Percentiles rank a stretch among this genome's conserved stretches.
phyloP scores from a whole-genome alignment of 2,888 invertebrate species.

The Drosophila robusta region DNA sequence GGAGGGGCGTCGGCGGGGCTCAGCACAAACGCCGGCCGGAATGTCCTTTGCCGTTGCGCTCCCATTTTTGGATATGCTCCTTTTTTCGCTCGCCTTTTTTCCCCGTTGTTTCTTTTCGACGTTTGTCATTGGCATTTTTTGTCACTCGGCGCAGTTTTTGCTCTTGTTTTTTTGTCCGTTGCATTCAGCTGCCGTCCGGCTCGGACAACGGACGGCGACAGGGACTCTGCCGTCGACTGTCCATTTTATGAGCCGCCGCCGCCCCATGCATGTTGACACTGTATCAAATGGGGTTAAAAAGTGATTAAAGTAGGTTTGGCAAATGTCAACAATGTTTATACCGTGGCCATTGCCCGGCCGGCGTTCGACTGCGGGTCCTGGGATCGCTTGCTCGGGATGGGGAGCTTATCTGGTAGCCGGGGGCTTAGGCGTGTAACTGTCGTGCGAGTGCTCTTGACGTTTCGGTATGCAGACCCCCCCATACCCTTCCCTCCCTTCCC shows the following conservation, averaged over 20 bases:
- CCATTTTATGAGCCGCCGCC: slow-evolving; percentile 78
- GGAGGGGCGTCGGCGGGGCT: slow-evolving; percentile 3
- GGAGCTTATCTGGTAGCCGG: slow-evolving; percentile 22
- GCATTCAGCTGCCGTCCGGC: slow-evolving; percentile 28
- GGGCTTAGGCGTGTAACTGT: slow-evolving; percentile 74
- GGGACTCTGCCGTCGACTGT: slow-evolving; percentile 46
- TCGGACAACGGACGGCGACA: slow-evolving; percentile 28
- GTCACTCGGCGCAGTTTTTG: slow-evolving; percentile 51
- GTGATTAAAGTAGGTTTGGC: slow-evolving; percentile 83
- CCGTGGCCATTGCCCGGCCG: slow-evolving; percentile 61
- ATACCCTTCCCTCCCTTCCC: not conserved
- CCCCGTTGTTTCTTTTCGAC: slow-evolving; percentile 48
- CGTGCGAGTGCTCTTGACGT: slow-evolving; percentile 77
- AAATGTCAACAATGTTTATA: slow-evolving; percentile 83
- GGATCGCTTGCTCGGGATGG: not conserved
- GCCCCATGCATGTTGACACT: slow-evolving; percentile 78
- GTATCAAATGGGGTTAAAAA: slow-evolving; percentile 84
- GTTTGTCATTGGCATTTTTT: slow-evolving; percentile 80
- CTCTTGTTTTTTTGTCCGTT: slow-evolving; percentile 43
- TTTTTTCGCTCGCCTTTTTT: slow-evolving; percentile 29
- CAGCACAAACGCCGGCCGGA: slow-evolving; percentile 15
- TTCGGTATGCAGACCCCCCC: slow-evolving; percentile 63
- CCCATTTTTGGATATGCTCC: slow-evolving; percentile 25
- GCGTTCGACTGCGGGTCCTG: slow-evolving; percentile 37
- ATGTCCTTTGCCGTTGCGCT: slow-evolving; percentile 42